Base-by-base conservation (phyloP, 2,888 invertebrate species). In the Tipula unca region DNA sequence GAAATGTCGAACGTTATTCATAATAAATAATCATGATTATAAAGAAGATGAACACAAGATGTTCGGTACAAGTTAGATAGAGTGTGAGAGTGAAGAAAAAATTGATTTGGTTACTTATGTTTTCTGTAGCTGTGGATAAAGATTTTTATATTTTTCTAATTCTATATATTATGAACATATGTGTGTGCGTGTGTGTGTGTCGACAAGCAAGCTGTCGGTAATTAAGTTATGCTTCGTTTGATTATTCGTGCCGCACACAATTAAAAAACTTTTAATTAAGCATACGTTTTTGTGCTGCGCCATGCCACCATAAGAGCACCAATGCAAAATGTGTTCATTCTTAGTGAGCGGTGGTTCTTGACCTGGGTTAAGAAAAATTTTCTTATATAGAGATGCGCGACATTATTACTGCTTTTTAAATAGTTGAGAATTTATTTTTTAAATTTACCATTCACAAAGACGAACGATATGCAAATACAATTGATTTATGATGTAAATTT, bases 1-100 rank as follows among this genome's bases (percentile, higher is more conserved):
- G 32, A 83, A 32, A 83, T 83, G 83, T 83, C 83, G 32, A 35
- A 83, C 83, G 83, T 83, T 83, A 83, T 32, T 83, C 83, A 83
- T 83, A 83, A 83, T 83, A 83, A 83, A 83, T 32, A 83, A 32
- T 32, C 6, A 32, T 32, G 35, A 83, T 83, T 32, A 83, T 17
- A 83, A 83, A 83, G 69, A 69, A 69, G 69, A 69, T 69, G 69
- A 69, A 69, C 69, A 69, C 10, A 69, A 69, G 69, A 69, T 25
- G 25, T 69, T 69, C 69, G 25, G 69, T 69, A 69, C 69, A 10
- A 69, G 25, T 25, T 10, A 69, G 69, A 69, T 25, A 69, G 25
- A 48, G 25, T 8, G 32, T n/a, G 69, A 69, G 69, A 69, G 25
- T 69, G 25, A 25, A 6, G 25, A 69, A 69, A 69, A 48, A 25